Evolutionary conservation across 2,113 vertebrate species (phyloP).

Genomic region (Carassius carassius): DNA sequence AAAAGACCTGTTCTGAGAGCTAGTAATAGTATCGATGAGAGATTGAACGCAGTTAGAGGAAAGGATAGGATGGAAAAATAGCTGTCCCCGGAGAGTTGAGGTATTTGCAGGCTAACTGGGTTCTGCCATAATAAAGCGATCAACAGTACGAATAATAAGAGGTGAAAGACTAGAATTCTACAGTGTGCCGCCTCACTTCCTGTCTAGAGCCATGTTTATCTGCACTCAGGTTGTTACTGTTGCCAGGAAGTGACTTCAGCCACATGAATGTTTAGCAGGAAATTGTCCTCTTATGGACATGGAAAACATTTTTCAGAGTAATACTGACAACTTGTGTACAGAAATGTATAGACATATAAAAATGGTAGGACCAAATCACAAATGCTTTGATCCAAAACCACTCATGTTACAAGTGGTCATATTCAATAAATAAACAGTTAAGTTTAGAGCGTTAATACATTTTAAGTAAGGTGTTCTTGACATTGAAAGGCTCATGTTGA

Average conservation of each 20-base stretch:
- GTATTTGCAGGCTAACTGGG: conserved; percentile 56
- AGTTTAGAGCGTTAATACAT: background rate
- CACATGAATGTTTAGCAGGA: conserved; percentile 61
- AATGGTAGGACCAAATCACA: background rate
- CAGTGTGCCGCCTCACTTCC: conserved; percentile 65
- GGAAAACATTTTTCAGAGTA: conserved; percentile 2
- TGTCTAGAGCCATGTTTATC: conserved; percentile 65
- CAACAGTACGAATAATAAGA: conserved; percentile 69
- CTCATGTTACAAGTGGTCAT: background rate
- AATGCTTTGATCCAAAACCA: background rate
- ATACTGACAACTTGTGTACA: background rate
- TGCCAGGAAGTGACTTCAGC: conserved; percentile 75
- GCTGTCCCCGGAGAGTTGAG: conserved; percentile 23
- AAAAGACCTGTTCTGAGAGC: background rate
- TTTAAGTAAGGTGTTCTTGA: background rate
- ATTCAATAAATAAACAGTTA: background rate
- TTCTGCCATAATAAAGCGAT: conserved; percentile 61
- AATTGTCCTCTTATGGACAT: conserved; percentile 60
- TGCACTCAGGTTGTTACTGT: conserved; percentile 66
- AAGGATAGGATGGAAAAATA: conserved; percentile 26
- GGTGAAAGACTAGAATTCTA: conserved; percentile 59
- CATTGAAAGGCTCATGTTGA: background rate
- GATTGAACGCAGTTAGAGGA: conserved; percentile 38
- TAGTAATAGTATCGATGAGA: conserved; percentile 50
- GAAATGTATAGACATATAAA: background rate